These are phyloP conservation scores for Bryconaethiops microstoma DNA, from an alignment of 2,797 vertebrate genomes.

Conservation along the genomic window DNA sequence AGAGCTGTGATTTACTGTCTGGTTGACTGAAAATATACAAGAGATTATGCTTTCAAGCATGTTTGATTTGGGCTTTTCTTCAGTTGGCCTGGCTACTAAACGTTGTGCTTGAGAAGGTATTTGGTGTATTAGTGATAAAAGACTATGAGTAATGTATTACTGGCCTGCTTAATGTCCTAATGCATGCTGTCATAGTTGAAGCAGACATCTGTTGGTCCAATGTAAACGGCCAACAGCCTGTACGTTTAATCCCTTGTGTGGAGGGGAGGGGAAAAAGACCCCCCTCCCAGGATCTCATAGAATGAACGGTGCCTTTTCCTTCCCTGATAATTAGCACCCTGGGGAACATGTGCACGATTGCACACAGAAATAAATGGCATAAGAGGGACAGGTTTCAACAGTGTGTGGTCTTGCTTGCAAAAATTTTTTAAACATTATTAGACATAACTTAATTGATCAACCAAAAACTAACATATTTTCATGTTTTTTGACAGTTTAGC, in stretches of 20 bases:
- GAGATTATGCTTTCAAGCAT: too few species aligned
- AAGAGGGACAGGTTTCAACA: background rate
- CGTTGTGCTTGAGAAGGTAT: background rate
- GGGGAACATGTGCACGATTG: slow-evolving; percentile 30
- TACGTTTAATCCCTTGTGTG: slow-evolving; percentile 57
- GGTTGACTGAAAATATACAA: too few species aligned
- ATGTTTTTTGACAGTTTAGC: background rate
- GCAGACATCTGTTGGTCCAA: slow-evolving; percentile 61
- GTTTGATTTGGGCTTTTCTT: too few species aligned
- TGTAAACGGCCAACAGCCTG: slow-evolving; percentile 51
- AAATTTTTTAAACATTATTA: background rate
- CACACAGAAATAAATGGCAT: background rate
- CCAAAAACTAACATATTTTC: too few species aligned
- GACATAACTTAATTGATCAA: background rate
- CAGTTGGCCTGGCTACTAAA: too few species aligned
- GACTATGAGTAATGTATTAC: slow-evolving; percentile 39
- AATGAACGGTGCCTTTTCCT: slow-evolving; percentile 56
- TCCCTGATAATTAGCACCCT: slow-evolving; percentile 44
- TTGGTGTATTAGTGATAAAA: slow-evolving; percentile 23
- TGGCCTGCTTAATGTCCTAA: slow-evolving; percentile 41
- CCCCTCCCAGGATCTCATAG: slow-evolving; percentile 49
- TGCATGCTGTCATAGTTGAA: slow-evolving; percentile 59
- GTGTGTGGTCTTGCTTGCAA: background rate
- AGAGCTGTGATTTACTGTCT: too few species aligned
- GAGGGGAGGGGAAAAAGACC: slow-evolving; percentile 42